Conservation (phyloP, 2,113 vertebrate genomes). For the Pseudorasbora parva region DNA sequence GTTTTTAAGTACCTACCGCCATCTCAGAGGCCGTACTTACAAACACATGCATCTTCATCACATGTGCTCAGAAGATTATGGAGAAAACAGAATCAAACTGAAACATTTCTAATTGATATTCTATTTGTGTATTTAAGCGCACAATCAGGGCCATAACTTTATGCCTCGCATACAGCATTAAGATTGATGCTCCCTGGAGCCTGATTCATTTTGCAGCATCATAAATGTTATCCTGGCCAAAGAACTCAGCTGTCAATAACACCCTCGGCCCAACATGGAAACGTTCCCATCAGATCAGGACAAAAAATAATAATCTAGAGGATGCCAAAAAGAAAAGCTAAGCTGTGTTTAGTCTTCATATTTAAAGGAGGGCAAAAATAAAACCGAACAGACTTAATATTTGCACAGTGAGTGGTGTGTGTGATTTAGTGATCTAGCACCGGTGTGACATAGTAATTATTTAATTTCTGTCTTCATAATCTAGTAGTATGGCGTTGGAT, state of each 20-base stretch:
- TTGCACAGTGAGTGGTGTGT: constrained; percentile 33
- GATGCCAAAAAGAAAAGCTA: constrained; percentile 33
- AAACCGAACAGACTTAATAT: constrained; percentile 58
- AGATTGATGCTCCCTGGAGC: constrained; percentile 23
- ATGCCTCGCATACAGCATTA: background rate
- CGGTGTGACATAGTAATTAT: constrained; percentile 50
- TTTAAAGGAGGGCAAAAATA: constrained; percentile 58
- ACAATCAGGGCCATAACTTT: constrained; percentile 15
- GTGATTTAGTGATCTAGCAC: constrained; percentile 52
- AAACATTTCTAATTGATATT: constrained; percentile 34
- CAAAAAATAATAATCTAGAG: constrained; percentile 28
- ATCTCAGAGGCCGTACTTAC: constrained; percentile 23
- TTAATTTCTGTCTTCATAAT: constrained; percentile 51
- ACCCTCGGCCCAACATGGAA: constrained; percentile 5
- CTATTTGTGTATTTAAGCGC: constrained; percentile 23
- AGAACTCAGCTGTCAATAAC: constrained; percentile 13
- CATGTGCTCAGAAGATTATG: constrained; percentile 11
- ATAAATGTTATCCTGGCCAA: constrained; percentile 40
- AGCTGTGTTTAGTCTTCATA: constrained; percentile 55
- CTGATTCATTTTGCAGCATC: constrained; percentile 14
- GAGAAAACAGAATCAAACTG: constrained; percentile 16
- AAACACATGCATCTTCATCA: constrained; percentile 22
- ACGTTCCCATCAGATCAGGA: constrained; percentile 25
- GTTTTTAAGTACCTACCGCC: constrained; percentile 4
- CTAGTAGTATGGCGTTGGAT: constrained; percentile 36